phyloP scores from a whole-genome alignment of 2,113 vertebrate species.

The Hassar affinis region DNA sequence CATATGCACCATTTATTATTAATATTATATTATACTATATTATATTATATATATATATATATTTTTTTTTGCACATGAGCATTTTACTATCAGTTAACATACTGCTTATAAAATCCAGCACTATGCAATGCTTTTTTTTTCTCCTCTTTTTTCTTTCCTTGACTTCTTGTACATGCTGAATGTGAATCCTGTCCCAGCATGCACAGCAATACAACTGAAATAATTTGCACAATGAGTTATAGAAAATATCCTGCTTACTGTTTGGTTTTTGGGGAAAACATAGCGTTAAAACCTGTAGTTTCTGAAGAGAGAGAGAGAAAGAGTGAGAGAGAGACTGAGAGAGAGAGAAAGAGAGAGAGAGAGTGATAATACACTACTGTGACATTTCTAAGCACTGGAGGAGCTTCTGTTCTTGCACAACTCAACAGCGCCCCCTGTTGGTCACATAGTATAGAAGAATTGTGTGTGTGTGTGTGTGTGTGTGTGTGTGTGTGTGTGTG shows the following conservation, averaged over 20 bases:
- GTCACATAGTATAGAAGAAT: constrained; percentile 45
- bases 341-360: neutral
- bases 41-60: neutral
- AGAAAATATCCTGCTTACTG: neutral
- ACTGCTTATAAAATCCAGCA: neutral
- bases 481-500: too few species aligned
- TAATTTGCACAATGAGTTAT: neutral
- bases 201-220: neutral
- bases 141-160: neutral
- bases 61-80: neutral
- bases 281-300: neutral
- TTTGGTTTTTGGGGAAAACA: neutral
- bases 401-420: constrained; percentile 62
- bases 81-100: neutral
- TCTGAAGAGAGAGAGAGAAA: neutral
- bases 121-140: neutral
- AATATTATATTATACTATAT: neutral
- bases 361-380: neutral
- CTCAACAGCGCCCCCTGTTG: constrained; percentile 98
- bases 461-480: too few species aligned
- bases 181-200: neutral
- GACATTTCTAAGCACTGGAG: constrained; percentile 20
- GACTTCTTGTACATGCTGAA: neutral
- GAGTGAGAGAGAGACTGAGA: neutral
- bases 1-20: neutral